A percentile compares a stretch with the other conserved stretches of the same genome.
These are phyloP conservation scores for Pyrgus malvae DNA, from an alignment of 2,888 invertebrate genomes.

Conservation along the genomic window DNA sequence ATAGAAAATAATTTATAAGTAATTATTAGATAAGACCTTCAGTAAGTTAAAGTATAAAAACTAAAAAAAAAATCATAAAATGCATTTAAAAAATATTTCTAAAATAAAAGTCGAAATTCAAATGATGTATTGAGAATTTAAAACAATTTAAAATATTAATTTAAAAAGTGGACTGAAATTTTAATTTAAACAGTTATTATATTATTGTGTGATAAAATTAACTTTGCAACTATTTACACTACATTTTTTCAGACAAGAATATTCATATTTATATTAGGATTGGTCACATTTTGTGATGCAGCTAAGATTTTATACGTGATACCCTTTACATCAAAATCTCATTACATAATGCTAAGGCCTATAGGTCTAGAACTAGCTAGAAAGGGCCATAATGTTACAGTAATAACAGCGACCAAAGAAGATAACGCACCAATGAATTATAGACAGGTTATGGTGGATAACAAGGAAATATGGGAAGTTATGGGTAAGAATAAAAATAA, in stretches of 20 bases:
- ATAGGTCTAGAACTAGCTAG: slow-evolving; percentile 69
- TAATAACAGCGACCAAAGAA: slow-evolving; percentile 61
- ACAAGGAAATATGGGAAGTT: slow-evolving; percentile 63
- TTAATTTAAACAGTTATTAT: too few relatives aligned
- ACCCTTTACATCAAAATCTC: slow-evolving; percentile 73
- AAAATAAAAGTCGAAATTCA: too few relatives aligned
- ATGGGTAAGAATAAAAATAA: slow-evolving; percentile 51
- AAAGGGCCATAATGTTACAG: slow-evolving; percentile 74
- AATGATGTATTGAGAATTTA: too few relatives aligned
- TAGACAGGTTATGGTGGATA: slow-evolving; percentile 55
- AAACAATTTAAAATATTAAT: too few relatives aligned
- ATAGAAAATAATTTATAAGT: too few relatives aligned
- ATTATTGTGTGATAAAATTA: background rate
- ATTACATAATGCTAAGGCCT: slow-evolving; percentile 64
- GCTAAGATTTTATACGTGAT: slow-evolving; percentile 70
- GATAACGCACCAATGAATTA: slow-evolving; percentile 55
- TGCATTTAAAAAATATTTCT: too few relatives aligned
- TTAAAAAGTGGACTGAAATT: too few relatives aligned
- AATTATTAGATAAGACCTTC: too few relatives aligned
- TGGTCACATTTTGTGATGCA: slow-evolving; percentile 34
- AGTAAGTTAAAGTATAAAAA: too few relatives aligned
- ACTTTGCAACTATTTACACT: background rate
- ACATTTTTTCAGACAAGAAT: background rate
- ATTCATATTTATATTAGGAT: background rate
- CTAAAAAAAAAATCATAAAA: too few relatives aligned